A percentile compares a stretch with the other conserved stretches of the same genome.
These are phyloP conservation scores for Oreocharis arfaki DNA, from an alignment of 2,113 vertebrate species.

Conservation along the genomic window DNA sequence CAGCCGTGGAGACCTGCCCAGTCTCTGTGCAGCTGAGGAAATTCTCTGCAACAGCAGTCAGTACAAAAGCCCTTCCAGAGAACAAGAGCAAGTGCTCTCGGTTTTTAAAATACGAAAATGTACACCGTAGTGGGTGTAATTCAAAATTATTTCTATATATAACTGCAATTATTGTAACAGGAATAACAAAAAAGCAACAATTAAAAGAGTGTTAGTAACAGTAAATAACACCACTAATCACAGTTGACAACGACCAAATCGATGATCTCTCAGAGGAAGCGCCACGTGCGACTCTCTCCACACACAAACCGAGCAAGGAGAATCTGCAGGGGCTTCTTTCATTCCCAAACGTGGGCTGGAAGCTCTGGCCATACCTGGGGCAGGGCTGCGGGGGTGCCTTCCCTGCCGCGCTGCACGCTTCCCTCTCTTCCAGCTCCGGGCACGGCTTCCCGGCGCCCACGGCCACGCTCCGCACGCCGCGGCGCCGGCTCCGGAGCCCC, in stretches of 20 bases:
- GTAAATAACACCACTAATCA: neutral
- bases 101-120: neutral
- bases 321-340: neutral
- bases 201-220: neutral
- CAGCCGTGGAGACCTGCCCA: neutral
- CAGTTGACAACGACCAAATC: neutral
- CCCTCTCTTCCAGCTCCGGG: slow-evolving; percentile 83
- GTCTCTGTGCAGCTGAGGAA: neutral
- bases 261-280: neutral
- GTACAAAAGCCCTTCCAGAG: neutral
- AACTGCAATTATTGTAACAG: neutral
- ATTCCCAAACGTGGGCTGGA: neutral
- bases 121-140: neutral
- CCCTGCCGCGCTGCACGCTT: slow-evolving; percentile 79
- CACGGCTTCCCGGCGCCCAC: slow-evolving; percentile 79
- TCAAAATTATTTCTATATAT: neutral
- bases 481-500: slow-evolving; percentile 81
- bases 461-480: slow-evolving; percentile 72
- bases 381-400: slow-evolving; percentile 79
- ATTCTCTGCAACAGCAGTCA: neutral
- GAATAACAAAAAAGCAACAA: neutral
- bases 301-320: accelerated
- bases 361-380: slow-evolving; percentile 77
- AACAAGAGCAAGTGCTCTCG: neutral
- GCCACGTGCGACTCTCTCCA: accelerated